These are phyloP conservation scores for Lycophotia porphyrea DNA, from an alignment of 2,888 invertebrate genomes.

Conservation along the genomic window DNA sequence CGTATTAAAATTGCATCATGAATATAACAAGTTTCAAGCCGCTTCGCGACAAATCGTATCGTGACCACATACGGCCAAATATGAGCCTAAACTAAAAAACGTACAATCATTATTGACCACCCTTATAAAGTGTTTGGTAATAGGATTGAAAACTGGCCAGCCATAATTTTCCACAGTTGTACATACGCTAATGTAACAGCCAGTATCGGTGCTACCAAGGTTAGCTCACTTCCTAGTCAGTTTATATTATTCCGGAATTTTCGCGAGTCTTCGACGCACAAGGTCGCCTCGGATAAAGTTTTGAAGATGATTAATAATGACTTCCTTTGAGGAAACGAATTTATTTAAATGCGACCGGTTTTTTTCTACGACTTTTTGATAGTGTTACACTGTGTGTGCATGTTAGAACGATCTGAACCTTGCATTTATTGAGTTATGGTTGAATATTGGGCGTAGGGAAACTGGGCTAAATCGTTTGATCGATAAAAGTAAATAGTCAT, in stretches of 20 bases:
- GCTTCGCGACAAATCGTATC: conserved; percentile 12
- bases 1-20: conserved; percentile 28
- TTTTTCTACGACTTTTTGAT: conserved; percentile 46
- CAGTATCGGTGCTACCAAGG: conserved; percentile 73
- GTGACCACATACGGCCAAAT: conserved; percentile 3
- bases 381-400: conserved; percentile 32
- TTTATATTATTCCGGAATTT: conserved; percentile 83
- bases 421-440: background rate
- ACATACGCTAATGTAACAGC: conserved; percentile 41
- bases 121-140: background rate
- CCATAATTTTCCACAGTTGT: background rate
- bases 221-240: conserved; percentile 61
- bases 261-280: conserved; percentile 66
- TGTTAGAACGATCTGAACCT: conserved; percentile 1
- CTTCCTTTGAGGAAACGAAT: conserved; percentile 82
- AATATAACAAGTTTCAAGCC: background rate
- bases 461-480: conserved; percentile 25
- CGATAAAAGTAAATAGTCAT: conserved; percentile 18
- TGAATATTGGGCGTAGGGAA: conserved; percentile 1
- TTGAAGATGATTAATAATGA: conserved; percentile 83
- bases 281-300: conserved; percentile 76
- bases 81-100: conserved; percentile 7
- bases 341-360: conserved; percentile 60
- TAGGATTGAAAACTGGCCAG: conserved; percentile 5
- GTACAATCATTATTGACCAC: background rate